Evolutionary conservation across 2,888 invertebrate species (phyloP).

Genomic region (Sympetrum striolatum): DNA sequence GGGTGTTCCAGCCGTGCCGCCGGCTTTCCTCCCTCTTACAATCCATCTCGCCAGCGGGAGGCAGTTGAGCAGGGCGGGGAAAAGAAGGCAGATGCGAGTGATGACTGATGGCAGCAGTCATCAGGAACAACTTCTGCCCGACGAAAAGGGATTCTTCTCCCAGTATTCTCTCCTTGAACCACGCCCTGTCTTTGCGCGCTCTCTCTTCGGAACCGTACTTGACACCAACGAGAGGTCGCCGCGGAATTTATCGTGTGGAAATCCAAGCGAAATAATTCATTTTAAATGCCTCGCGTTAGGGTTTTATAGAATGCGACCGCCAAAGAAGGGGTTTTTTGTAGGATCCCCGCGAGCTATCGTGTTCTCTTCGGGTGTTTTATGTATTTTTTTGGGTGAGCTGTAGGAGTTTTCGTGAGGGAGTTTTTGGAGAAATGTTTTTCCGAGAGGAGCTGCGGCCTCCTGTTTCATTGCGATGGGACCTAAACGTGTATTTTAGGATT

Average conservation of each 20-base stretch:
- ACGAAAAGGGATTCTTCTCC: background rate
- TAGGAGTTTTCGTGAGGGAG: background rate
- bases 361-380: background rate
- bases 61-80: background rate
- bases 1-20: background rate
- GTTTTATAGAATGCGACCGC: constrained; percentile 28
- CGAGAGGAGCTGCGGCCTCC: no score
- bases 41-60: background rate
- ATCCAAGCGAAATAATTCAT: constrained; percentile 15
- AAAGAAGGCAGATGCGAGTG: background rate
- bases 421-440: no score
- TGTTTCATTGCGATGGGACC: no score
- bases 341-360: background rate
- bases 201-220: background rate
- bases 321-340: background rate
- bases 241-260: constrained; percentile 38
- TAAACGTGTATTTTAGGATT: no score
- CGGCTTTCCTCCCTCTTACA: background rate
- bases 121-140: constrained; percentile 1
- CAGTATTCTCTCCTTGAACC: background rate
- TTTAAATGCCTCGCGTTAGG: constrained; percentile 33
- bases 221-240: background rate
- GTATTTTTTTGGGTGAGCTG: background rate
- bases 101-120: constrained; percentile 33
- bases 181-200: background rate